These are phyloP conservation scores for Zaprionus davidi DNA, from an alignment of 1,140 invertebrate species.

Conservation along the genomic window DNA sequence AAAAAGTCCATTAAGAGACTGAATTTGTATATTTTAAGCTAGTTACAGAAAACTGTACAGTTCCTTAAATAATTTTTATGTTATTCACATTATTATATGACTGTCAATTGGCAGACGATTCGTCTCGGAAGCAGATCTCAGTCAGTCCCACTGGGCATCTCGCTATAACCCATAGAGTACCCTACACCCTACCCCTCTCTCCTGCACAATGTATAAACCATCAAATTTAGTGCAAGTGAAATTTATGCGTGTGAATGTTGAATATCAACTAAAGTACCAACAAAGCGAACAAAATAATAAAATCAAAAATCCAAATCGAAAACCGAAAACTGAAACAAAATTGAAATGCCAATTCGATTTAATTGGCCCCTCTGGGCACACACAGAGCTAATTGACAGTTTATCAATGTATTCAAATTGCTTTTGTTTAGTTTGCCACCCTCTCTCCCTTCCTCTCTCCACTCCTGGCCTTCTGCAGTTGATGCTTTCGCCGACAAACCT, in stretches of 20 bases:
- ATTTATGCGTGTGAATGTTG: constrained; percentile 76
- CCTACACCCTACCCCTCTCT: neutral
- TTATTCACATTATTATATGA: too few species aligned
- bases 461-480: neutral
- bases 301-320: constrained; percentile 48
- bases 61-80: too few species aligned
- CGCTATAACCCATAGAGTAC: neutral
- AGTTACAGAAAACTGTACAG: too few species aligned
- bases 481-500: constrained; percentile 23
- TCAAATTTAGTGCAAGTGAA: constrained; percentile 76
- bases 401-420: constrained; percentile 33
- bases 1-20: too few species aligned
- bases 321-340: constrained; percentile 7
- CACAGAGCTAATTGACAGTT: constrained; percentile 37
- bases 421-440: neutral
- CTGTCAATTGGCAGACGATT: too few species aligned
- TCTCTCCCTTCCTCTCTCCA: too few species aligned
- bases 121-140: too few species aligned
- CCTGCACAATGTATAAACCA: neutral
- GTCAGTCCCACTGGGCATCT: neutral
- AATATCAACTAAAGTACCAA: constrained; percentile 62
- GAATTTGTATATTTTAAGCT: too few species aligned
- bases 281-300: constrained; percentile 21
- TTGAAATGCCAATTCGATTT: constrained; percentile 5
- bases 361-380: neutral